These are phyloP conservation scores for Paradisaea rubra DNA, from an alignment of 2,113 vertebrate genomes.

Conservation along the genomic window DNA sequence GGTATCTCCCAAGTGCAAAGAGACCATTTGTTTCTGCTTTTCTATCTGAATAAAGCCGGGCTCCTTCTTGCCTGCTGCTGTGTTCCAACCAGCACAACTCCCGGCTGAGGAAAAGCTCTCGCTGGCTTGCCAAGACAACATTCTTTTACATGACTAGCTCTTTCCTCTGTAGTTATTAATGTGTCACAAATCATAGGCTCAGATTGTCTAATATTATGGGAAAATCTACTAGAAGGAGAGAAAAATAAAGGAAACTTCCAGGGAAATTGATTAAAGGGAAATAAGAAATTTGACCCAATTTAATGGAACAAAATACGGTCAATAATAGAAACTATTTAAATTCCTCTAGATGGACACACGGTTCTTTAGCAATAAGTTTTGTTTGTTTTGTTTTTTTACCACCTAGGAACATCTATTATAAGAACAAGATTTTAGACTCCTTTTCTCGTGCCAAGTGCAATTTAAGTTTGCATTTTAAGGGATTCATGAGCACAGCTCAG, in stretches of 20 bases:
- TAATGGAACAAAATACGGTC: constrained; percentile 33
- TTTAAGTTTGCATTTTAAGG: background rate
- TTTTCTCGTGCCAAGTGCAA: background rate
- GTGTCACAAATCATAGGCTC: constrained; percentile 48
- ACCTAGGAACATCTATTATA: constrained; percentile 35
- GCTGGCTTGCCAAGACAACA: constrained; percentile 40
- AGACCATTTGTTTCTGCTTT: background rate
- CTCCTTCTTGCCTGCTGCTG: background rate
- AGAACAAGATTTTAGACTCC: constrained; percentile 9
- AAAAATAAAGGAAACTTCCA: constrained; percentile 66
- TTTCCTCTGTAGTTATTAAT: constrained; percentile 62
- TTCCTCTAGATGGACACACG: constrained; percentile 22
- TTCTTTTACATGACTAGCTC: constrained; percentile 60
- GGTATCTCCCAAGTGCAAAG: background rate
- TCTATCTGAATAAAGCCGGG: background rate
- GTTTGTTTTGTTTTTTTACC: constrained; percentile 32
- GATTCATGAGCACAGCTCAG: background rate
- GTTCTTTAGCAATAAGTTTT: constrained; percentile 38
- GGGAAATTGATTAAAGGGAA: constrained; percentile 63
- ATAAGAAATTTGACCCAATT: constrained; percentile 36
- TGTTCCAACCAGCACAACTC: constrained; percentile 27
- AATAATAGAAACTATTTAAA: constrained; percentile 46
- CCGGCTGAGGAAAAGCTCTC: constrained; percentile 16
- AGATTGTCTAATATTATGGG: constrained; percentile 61
- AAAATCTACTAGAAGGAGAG: constrained; percentile 63